phyloP scores from a whole-genome alignment of 2,888 invertebrate genomes.

The Elegia similella region DNA sequence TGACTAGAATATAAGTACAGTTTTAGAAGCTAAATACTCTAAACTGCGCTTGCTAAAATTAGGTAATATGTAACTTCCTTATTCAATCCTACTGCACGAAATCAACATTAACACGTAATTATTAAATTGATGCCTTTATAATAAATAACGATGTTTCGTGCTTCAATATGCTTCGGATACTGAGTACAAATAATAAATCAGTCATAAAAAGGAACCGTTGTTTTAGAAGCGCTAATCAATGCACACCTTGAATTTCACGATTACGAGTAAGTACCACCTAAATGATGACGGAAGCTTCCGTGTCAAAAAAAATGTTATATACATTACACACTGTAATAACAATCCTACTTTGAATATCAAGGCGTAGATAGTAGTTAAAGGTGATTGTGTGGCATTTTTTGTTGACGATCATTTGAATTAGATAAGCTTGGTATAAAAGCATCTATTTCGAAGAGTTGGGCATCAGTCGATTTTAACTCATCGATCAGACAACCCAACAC shows the following conservation, averaged over 20 bases:
- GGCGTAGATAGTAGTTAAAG: slow-evolving; percentile 49
- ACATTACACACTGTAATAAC: slow-evolving; percentile 26
- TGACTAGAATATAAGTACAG: too few relatives aligned
- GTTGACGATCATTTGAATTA: slow-evolving; percentile 31
- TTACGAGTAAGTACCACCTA: slow-evolving; percentile 23
- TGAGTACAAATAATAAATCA: not conserved
- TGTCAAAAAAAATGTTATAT: slow-evolving; percentile 36
- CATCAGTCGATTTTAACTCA: slow-evolving; percentile 68
- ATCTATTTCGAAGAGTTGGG: slow-evolving; percentile 39
- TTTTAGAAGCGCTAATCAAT: slow-evolving; percentile 4
- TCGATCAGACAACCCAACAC: slow-evolving; percentile 61
- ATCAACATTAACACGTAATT: not conserved
- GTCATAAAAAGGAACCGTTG: not conserved
- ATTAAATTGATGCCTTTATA: not conserved
- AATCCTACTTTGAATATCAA: slow-evolving; percentile 40
- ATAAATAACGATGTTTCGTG: not conserved
- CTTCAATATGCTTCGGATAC: not conserved
- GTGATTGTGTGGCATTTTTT: slow-evolving; percentile 61
- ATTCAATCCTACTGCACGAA: not conserved
- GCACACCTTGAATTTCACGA: slow-evolving; percentile 22
- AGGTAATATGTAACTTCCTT: not conserved
- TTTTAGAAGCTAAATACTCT: too few relatives aligned
- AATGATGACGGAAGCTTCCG: slow-evolving; percentile 40
- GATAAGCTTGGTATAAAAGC: slow-evolving; percentile 57
- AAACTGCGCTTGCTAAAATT: too few relatives aligned